Evolutionary conservation across 2,113 vertebrate species (phyloP).

Genomic region (Diglossa brunneiventris): DNA sequence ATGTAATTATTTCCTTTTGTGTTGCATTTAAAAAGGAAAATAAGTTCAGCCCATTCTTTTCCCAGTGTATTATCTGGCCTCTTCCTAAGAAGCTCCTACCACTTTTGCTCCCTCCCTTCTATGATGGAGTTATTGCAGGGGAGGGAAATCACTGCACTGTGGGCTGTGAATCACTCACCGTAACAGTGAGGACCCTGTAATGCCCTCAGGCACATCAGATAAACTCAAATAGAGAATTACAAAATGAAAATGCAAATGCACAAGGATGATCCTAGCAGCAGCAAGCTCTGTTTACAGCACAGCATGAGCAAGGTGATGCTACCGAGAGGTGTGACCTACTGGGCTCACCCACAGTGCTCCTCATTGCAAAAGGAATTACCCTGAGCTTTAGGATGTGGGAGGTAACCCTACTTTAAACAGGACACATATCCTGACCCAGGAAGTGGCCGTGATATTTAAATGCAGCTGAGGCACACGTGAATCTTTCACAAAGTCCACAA

Average conservation of each 20-base stretch:
- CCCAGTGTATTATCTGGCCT: background rate
- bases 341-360: background rate
- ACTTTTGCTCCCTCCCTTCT: background rate
- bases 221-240: background rate
- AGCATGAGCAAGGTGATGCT: background rate
- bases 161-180: background rate
- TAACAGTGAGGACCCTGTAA: background rate
- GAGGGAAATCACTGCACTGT: background rate
- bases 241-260: background rate
- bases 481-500: background rate
- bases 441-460: background rate
- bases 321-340: background rate
- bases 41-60: background rate
- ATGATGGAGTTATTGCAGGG: background rate
- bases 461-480: background rate
- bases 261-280: background rate
- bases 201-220: background rate
- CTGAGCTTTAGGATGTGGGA: background rate
- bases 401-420: background rate
- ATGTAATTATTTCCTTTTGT: background rate
- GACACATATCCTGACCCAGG: background rate
- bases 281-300: background rate
- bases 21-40: background rate
- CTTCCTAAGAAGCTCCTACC: background rate
- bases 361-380: background rate